Evolutionary conservation across 2,113 vertebrate species (phyloP).

Genomic region (Euleptes europaea): DNA sequence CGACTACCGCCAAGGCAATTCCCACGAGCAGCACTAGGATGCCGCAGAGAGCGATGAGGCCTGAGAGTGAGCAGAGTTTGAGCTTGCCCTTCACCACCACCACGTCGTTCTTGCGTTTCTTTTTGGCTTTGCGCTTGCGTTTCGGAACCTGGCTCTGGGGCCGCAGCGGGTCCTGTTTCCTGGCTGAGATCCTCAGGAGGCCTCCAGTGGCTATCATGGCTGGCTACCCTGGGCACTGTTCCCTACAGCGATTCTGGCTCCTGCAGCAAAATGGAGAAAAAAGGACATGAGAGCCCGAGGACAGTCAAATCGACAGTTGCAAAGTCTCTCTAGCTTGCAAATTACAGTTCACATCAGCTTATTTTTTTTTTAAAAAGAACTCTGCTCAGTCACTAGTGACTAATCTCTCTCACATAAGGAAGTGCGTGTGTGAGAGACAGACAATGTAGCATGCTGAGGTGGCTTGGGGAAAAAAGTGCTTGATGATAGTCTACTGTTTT

Average conservation of each 20-base stretch:
- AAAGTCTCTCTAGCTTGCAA: neutral
- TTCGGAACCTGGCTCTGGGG: slow-evolving; percentile 81
- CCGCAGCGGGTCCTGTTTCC: slow-evolving; percentile 90
- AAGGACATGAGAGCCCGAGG: slow-evolving; percentile 32
- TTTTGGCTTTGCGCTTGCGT: slow-evolving; percentile 87
- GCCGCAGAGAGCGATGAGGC: slow-evolving; percentile 87
- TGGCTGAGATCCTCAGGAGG: slow-evolving; percentile 90
- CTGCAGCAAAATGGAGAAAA: slow-evolving; percentile 65
- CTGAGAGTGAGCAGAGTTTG: slow-evolving; percentile 88
- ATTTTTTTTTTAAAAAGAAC: slow-evolving; percentile 8
- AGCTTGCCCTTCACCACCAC: slow-evolving; percentile 95
- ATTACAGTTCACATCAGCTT: neutral
- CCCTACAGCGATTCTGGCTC: slow-evolving; percentile 59
- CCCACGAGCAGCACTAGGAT: slow-evolving; percentile 90
- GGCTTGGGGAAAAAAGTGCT: no score
- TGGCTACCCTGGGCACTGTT: slow-evolving; percentile 53
- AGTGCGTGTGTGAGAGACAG: neutral
- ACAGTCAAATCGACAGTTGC: neutral
- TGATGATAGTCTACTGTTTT: neutral
- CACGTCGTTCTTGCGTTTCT: slow-evolving; percentile 89
- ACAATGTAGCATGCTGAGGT: neutral
- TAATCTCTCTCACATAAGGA: neutral
- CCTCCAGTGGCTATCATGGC: slow-evolving; percentile 97
- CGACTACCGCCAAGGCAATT: slow-evolving; percentile 88
- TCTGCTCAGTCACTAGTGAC: neutral